A percentile compares a stretch with the other conserved stretches of the same genome.
Conservation (phyloP, 2,888 invertebrate genomes). For the Trissolcus japonicus region DNA sequence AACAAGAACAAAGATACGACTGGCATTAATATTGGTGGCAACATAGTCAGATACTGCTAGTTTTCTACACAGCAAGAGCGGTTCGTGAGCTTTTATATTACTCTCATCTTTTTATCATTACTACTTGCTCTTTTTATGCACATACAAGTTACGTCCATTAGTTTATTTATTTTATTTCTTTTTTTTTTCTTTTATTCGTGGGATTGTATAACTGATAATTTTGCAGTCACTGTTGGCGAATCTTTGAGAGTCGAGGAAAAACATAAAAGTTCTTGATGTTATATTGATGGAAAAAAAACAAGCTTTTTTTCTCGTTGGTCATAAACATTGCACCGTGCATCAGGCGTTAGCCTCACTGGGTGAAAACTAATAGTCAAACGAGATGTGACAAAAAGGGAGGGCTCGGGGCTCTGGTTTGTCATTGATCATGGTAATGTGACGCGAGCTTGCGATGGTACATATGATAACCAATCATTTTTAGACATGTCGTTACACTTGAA, state of each 20-base stretch:
- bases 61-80: constrained; percentile 70
- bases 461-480: constrained; percentile 53
- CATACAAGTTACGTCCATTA: not conserved
- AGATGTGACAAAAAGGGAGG: constrained; percentile 61
- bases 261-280: constrained; percentile 2
- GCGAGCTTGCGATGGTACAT: constrained; percentile 54
- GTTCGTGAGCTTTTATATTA: constrained; percentile 36
- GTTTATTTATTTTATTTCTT: not conserved
- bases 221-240: constrained; percentile 21
- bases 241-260: constrained; percentile 14
- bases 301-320: constrained; percentile 22
- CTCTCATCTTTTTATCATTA: constrained; percentile 14
- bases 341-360: constrained; percentile 35
- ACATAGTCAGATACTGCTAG: constrained; percentile 75
- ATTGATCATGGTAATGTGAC: constrained; percentile 73
- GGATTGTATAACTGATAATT: constrained; percentile 25
- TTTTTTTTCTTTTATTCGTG: constrained; percentile 13
- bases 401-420: constrained; percentile 77
- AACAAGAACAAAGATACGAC: constrained; percentile 77
- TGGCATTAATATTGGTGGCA: constrained; percentile 77
- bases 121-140: constrained; percentile 1
- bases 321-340: constrained; percentile 51
- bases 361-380: constrained; percentile 45
- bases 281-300: constrained; percentile 16
- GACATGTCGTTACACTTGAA: constrained; percentile 45